Evolutionary conservation across 1,140 invertebrate genomes (phyloP), one percentile per base, ranked within the genome.

Genomic region (Batillaria attramentaria): DNA sequence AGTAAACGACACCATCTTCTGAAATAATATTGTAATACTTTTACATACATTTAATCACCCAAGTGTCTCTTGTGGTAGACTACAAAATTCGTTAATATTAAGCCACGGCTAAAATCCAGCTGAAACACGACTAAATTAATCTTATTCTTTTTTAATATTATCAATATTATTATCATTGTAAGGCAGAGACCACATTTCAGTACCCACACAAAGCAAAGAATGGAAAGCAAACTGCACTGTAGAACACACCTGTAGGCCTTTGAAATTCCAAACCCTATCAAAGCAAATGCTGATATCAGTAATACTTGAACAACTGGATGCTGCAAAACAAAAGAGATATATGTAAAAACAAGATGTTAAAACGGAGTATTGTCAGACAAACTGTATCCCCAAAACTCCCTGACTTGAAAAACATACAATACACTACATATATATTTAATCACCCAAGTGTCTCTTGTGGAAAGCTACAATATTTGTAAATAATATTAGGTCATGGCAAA

Each of bases 281-380:
- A 91, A 16, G 93, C 92, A 83, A 94, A 92, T 35, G 91, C 88
- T 18, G 94, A 92, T 20, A 93, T 93, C 39, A 93, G 80, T 39
- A 93, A 86, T 28, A 92, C 92, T 92, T 94, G 94, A 50, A 94
- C 80, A 42, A 94, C 80, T 62, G 93, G 93, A 91, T 94, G 92
- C 93, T 94, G 82, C 24, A 28, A 37, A 62, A n/a, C 28, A 28
- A 62, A 28, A 60, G 62, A 57, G 16, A 62, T 68, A 42, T 65
- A 42, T 69, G 43, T 28, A 79, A 28, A 69, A 66, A 8, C 50
- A 20, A 50, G 66, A 74, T 28, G 33, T 70, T 20, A 20, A 37
- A 16, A 42, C 41, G 50, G 54, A 66, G 33, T 78, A 60, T 41
- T 77, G 72, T 4, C 68, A 13, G 43, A 80, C 28, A 42, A 69